Conservation (phyloP, 2,888 invertebrate genomes). For the Sarcophaga carnaria region DNA sequence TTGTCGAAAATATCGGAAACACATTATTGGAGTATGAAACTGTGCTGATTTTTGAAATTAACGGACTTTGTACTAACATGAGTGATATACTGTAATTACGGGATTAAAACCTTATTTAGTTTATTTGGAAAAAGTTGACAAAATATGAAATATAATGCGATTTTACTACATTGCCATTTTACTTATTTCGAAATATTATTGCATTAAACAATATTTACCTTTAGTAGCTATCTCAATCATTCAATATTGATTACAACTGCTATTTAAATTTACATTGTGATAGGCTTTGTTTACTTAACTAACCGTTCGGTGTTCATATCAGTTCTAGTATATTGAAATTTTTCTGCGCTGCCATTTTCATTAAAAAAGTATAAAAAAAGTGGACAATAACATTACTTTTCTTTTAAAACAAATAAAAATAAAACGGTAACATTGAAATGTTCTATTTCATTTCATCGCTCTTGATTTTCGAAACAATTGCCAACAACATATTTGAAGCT, state of each 20-base stretch:
- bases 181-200: no score
- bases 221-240: not conserved
- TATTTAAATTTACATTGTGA: not conserved
- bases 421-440: conserved; percentile 36
- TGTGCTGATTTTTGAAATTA: no score
- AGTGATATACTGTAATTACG: no score
- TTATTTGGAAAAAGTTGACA: no score
- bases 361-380: not conserved
- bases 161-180: no score
- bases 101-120: no score
- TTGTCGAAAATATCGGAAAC: no score
- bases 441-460: not conserved
- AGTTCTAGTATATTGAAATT: not conserved
- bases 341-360: no score
- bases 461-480: conserved; percentile 12
- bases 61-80: no score
- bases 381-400: not conserved
- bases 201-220: not conserved
- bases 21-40: no score
- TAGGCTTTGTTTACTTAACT: not conserved
- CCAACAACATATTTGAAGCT: not conserved
- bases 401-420: conserved; percentile 23
- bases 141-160: no score
- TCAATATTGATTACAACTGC: not conserved
- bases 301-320: not conserved